phyloP scores from a whole-genome alignment of 1,140 invertebrate species.

The Penaeus japonicus region DNA sequence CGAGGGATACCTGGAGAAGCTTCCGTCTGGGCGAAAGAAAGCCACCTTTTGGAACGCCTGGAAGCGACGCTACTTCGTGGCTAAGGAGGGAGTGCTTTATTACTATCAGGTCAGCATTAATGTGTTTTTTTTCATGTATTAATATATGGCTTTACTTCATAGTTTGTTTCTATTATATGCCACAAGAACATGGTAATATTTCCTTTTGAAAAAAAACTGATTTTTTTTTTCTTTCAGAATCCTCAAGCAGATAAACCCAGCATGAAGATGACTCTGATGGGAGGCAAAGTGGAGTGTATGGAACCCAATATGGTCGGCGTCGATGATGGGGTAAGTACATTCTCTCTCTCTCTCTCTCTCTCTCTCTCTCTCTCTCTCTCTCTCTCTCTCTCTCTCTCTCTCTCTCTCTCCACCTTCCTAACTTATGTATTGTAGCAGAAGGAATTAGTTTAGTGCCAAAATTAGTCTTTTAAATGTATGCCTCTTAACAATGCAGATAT shows the following conservation, averaged over 20 bases:
- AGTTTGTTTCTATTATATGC: background rate
- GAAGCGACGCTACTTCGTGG: conserved; percentile 69
- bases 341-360: background rate
- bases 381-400: background rate
- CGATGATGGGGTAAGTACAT: conserved; percentile 67
- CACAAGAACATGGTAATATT: background rate
- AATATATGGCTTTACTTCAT: background rate
- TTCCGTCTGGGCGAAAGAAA: conserved; percentile 69
- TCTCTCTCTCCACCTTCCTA: no score
- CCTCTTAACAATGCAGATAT: no score
- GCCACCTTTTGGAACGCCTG: conserved; percentile 71
- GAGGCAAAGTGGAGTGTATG: conserved; percentile 68
- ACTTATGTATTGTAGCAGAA: no score
- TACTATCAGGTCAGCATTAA: conserved; percentile 67
- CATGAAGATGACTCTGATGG: conserved; percentile 68
- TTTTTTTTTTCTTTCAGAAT: conserved; percentile 62
- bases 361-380: background rate
- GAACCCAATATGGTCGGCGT: conserved; percentile 69
- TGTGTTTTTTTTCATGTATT: background rate
- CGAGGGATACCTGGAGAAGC: conserved; percentile 68
- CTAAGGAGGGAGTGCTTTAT: conserved; percentile 67
- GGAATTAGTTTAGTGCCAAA: no score
- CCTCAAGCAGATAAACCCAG: conserved; percentile 66
- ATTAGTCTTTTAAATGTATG: no score
- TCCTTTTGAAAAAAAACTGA: background rate